Evolutionary conservation across 2,113 vertebrate genomes (phyloP), one percentile per base, ranked within the genome.

Genomic region (Arenaria interpres): DNA sequence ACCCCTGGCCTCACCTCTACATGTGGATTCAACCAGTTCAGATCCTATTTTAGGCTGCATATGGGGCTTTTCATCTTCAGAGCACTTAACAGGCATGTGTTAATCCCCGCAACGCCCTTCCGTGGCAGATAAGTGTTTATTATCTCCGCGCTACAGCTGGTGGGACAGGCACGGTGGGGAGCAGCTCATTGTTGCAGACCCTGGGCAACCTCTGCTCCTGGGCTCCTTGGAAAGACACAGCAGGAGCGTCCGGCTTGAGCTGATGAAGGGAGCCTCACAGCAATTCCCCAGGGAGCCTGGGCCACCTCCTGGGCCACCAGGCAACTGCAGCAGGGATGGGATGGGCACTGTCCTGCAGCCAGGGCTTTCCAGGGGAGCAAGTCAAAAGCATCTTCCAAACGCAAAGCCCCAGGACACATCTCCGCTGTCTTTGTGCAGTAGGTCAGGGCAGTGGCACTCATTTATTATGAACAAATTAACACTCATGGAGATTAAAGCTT

Each of bases 1-100:
- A 92, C 37, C 57, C 57, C 69, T 50, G 45, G 74, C 66, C 94
- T 94, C 90, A 91, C 43, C 72, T 92, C 88, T 89, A 87, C 86
- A 93, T 88, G 75, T 94, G 94, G 89, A 92, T 90, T 93, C 85
- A 96, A 94, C 74, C 89, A 96, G 88, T 91, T 95, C 71, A 76
- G 91, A 94, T 59, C 41, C 82, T 96, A 80, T 92, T 95, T 96
- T 91, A 90, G 95, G 82, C 77, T 69, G 76, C 90, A 89, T 88
- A 84, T 83, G 89, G 80, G 83, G 62, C 67, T 93, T 93, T 96
- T 96, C 88, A 94, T 95, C 94, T 97, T 82, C 7, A 3, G 64
- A 91, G 89, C 88, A 85, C 57, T 94, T 93, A 90, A 85, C 67
- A 95, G 78, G 79, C 82, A 83, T 67, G 21, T 72, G 84, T 94